These are phyloP conservation scores for Agrochola macilenta DNA, from an alignment of 2,888 invertebrate species.

Conservation along the genomic window DNA sequence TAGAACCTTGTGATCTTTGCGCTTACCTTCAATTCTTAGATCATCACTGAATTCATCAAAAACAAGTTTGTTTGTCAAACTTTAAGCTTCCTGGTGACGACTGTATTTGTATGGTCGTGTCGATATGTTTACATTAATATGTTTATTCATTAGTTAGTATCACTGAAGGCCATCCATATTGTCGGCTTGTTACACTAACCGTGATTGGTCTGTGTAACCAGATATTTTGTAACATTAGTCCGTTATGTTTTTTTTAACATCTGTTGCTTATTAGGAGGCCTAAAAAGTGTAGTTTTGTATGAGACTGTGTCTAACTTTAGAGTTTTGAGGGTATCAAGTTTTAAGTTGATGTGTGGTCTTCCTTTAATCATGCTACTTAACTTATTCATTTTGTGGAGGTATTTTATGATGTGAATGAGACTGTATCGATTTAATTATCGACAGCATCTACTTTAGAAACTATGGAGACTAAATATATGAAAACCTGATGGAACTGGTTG, in stretches of 20 bases:
- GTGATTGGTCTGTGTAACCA: constrained; percentile 62
- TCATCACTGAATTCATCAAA: constrained; percentile 45
- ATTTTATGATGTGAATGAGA: not conserved
- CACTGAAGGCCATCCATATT: constrained; percentile 62
- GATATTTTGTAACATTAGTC: constrained; percentile 47
- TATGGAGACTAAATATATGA: too few relatives aligned
- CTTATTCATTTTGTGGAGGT: not conserved
- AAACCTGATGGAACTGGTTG: not conserved
- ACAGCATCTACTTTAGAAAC: not conserved
- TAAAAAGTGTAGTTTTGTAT: constrained; percentile 24
- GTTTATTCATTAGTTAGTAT: constrained; percentile 65
- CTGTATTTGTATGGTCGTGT: constrained; percentile 35
- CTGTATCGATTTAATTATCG: not conserved
- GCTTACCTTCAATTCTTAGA: constrained; percentile 39
- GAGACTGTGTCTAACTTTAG: constrained; percentile 16
- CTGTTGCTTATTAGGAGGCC: constrained; percentile 23
- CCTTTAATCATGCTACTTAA: not conserved
- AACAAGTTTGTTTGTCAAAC: constrained; percentile 36
- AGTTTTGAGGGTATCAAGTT: constrained; percentile 36
- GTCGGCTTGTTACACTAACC: constrained; percentile 56
- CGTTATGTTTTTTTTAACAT: constrained; percentile 33
- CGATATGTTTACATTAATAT: constrained; percentile 60
- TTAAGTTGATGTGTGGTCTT: constrained; percentile 37
- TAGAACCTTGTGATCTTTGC: not conserved
- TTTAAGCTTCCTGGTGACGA: constrained; percentile 56